Evolutionary conservation across 2,113 vertebrate species (phyloP).

Genomic region (Ovibos moschatus): DNA sequence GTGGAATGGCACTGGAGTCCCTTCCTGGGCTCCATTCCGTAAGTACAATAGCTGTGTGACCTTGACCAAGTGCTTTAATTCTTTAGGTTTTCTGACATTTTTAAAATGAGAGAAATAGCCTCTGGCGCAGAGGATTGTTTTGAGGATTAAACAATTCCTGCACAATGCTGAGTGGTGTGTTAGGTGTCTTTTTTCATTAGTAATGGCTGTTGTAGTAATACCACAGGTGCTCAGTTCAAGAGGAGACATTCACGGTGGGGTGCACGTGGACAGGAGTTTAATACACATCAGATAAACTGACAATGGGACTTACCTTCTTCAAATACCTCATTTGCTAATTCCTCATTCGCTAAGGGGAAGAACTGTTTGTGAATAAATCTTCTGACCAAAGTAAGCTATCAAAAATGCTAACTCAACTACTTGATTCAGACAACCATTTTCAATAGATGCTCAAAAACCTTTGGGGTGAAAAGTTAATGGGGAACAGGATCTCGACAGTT

Average conservation of each 20-base stretch:
- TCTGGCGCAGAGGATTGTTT: neutral
- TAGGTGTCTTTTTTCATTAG: neutral
- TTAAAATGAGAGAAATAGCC: neutral
- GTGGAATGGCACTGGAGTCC: neutral
- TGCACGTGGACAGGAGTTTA: neutral
- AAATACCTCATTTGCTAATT: neutral
- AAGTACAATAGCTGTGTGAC: neutral
- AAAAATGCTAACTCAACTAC: neutral
- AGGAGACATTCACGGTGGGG: neutral
- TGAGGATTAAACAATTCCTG: neutral
- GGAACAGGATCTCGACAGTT: neutral
- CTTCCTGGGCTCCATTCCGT: neutral
- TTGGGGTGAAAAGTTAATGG: neutral
- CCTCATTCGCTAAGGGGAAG: neutral
- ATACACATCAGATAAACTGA: neutral
- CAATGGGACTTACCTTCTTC: neutral
- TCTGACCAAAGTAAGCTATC: neutral
- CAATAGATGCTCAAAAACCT: neutral
- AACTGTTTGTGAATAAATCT: neutral
- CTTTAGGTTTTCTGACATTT: neutral
- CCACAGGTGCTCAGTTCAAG: neutral
- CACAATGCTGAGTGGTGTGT: neutral
- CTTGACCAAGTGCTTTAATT: conserved; percentile 2
- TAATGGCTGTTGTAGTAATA: neutral
- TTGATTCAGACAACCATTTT: neutral